Conservation (phyloP, 2,797 vertebrate genomes). For the Crypturellus tataupa region DNA sequence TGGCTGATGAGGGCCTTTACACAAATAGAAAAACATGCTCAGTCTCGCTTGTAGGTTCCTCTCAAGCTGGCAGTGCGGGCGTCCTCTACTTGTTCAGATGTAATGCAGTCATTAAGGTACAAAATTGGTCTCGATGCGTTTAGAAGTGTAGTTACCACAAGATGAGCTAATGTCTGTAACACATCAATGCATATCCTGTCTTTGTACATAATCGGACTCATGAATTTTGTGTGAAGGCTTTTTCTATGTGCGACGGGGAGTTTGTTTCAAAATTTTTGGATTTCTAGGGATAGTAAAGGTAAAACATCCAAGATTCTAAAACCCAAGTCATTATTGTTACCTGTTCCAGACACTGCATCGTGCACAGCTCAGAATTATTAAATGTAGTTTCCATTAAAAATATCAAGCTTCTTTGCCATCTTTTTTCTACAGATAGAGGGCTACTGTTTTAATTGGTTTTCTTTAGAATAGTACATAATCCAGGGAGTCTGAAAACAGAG, state of each 20-base stretch:
- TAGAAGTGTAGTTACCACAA: background rate
- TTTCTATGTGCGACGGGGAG: background rate
- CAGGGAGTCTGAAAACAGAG: background rate
- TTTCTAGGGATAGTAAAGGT: background rate
- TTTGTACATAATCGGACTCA: background rate
- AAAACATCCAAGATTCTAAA: background rate
- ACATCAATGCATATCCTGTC: background rate
- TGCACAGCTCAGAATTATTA: background rate
- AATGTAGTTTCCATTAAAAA: background rate
- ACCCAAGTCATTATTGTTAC: background rate
- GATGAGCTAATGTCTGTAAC: background rate
- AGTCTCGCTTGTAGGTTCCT: background rate
- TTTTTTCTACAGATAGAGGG: background rate
- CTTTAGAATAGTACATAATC: background rate
- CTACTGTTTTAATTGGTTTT: background rate
- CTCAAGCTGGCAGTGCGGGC: background rate
- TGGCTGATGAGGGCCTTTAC: background rate
- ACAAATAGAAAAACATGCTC: background rate
- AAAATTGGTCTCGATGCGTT: background rate
- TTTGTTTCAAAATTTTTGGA: background rate
- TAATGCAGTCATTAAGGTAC: background rate
- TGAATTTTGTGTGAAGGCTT: background rate
- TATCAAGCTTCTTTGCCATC: background rate
- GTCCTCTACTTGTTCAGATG: background rate
- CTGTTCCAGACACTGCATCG: rapidly evolving